Evolutionary conservation across 2,113 vertebrate species (phyloP).

Genomic region (Chionomys nivalis): DNA sequence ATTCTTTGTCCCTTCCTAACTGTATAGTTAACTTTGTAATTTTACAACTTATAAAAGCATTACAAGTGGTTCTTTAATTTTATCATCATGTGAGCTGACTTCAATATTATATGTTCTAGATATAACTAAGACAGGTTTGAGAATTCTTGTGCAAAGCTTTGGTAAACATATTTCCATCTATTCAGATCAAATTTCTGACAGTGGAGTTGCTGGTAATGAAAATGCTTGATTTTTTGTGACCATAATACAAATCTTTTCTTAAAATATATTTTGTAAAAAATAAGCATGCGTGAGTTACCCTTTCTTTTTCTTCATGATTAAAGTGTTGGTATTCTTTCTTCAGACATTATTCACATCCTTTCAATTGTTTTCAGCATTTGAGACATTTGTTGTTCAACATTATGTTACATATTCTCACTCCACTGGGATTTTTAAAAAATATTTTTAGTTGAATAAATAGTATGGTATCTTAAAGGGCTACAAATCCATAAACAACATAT

Average conservation of each 20-base stretch:
- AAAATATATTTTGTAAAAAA: not conserved
- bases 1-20: not conserved
- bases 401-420: not conserved
- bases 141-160: not conserved
- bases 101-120: not conserved
- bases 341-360: rapidly evolving
- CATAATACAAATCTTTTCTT: not conserved
- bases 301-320: not conserved
- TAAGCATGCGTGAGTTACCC: not conserved
- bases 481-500: not conserved
- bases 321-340: not conserved
- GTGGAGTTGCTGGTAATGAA: not conserved
- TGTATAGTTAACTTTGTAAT: not conserved
- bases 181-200: not conserved
- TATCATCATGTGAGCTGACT: not conserved
- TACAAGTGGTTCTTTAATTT: not conserved
- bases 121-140: not conserved
- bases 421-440: not conserved
- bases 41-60: not conserved
- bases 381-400: not conserved
- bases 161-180: not conserved
- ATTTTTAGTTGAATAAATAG: not conserved
- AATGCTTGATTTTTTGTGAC: not conserved
- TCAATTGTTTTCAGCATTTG: not conserved
- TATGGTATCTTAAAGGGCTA: not conserved